Evolutionary conservation across 2,113 vertebrate species (phyloP).

Genomic region (Macquaria ambigua): DNA sequence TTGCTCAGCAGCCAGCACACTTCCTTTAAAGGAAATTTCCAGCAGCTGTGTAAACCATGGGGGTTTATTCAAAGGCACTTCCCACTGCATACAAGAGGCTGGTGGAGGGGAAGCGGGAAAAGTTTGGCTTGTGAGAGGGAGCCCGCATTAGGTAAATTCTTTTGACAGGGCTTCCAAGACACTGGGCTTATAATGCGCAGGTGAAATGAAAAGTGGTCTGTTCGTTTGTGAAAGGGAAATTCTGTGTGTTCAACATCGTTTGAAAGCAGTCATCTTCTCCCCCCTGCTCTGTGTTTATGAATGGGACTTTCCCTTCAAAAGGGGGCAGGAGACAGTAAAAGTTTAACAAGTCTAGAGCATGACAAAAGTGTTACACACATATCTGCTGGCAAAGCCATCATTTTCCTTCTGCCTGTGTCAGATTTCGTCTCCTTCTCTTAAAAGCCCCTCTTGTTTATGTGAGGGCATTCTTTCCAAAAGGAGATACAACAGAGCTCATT

Average conservation of each 20-base stretch:
- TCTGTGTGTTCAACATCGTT: not conserved
- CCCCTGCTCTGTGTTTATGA: conserved; percentile 29
- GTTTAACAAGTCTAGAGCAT: conserved; percentile 49
- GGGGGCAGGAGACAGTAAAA: conserved; percentile 46
- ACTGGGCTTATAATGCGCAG: not conserved
- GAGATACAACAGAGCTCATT: conserved; percentile 10
- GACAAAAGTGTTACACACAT: conserved; percentile 30
- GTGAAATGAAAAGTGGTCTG: conserved; percentile 35
- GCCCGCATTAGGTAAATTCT: conserved; percentile 15
- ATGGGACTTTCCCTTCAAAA: conserved; percentile 57
- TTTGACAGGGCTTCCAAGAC: conserved; percentile 29
- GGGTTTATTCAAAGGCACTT: conserved; percentile 75
- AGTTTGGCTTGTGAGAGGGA: conserved; percentile 31
- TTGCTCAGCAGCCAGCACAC: conserved; percentile 59
- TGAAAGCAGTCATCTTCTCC: conserved; percentile 37
- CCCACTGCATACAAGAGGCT: conserved; percentile 62
- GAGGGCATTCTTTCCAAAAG: conserved; percentile 34
- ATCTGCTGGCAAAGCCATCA: conserved; percentile 48
- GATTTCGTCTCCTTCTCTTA: not conserved
- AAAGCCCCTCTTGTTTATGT: conserved; percentile 29
- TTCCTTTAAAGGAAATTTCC: conserved; percentile 87
- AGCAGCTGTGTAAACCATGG: conserved; percentile 82
- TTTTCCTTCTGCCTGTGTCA: conserved; percentile 28
- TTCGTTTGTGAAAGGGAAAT: conserved; percentile 19
- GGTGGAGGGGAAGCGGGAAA: conserved; percentile 65